Evolutionary conservation across 1,140 invertebrate genomes (phyloP).

Genomic region (Nilaparvata lugens): DNA sequence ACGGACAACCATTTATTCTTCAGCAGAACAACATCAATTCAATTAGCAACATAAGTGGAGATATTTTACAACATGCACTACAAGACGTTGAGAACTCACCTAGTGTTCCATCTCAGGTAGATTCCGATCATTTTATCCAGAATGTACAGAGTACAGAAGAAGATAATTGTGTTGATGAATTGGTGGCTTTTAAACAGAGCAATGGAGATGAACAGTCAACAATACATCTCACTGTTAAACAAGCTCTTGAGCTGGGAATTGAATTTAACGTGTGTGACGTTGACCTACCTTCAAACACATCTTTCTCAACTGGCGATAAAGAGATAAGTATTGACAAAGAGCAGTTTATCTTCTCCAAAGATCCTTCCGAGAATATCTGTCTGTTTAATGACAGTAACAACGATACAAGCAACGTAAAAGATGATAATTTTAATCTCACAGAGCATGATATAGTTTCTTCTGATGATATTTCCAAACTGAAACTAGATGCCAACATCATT

Average conservation of each 20-base stretch:
- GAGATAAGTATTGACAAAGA: background rate
- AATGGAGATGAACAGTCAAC: background rate
- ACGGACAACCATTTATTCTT: background rate
- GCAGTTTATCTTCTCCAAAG: background rate
- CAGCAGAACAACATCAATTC: too few species aligned
- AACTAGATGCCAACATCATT: background rate
- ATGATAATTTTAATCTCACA: background rate
- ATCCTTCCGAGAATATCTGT: background rate
- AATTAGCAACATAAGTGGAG: background rate
- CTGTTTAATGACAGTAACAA: background rate
- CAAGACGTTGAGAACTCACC: background rate
- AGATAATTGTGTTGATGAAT: background rate
- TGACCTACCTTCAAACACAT: too few species aligned
- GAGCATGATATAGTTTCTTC: background rate
- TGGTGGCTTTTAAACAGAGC: background rate
- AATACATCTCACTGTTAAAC: background rate
- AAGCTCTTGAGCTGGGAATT: constrained; percentile 1
- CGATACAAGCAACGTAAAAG: background rate
- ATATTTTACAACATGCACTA: constrained; percentile 4
- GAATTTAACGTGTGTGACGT: too few species aligned
- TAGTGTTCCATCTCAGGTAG: background rate
- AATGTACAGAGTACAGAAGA: background rate
- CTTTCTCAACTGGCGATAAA: background rate
- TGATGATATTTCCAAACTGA: background rate
- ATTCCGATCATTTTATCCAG: background rate